Conservation (phyloP, 2,888 invertebrate genomes). For the Eucriotettix oculatus region DNA sequence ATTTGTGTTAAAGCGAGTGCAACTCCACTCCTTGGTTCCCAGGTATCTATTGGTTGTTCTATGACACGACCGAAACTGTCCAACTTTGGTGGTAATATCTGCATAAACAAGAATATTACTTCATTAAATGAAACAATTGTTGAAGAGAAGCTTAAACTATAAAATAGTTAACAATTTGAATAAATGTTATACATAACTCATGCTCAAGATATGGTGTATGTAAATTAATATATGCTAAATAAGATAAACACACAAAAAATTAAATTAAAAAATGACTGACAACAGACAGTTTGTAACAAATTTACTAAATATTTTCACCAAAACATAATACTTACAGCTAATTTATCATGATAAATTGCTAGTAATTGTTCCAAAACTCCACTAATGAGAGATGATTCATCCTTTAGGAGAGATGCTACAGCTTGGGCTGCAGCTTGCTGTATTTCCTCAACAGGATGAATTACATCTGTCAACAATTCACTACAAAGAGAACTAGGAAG, state of each 20-base stretch:
- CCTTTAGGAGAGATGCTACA: constrained; percentile 47
- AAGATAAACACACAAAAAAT: too few species aligned
- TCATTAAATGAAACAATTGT: neutral
- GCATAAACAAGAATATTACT: constrained; percentile 13
- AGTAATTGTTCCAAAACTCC: constrained; percentile 46
- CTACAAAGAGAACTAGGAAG: constrained; percentile 32
- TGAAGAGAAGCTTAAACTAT: too few species aligned
- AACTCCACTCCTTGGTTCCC: constrained; percentile 78
- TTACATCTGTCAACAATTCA: constrained; percentile 48
- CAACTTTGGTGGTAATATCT: constrained; percentile 66
- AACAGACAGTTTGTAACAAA: too few species aligned
- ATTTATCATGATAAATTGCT: constrained; percentile 54
- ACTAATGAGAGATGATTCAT: constrained; percentile 34
- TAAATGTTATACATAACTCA: too few species aligned
- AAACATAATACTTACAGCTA: constrained; percentile 35
- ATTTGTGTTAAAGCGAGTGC: constrained; percentile 68
- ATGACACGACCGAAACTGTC: constrained; percentile 87
- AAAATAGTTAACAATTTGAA: too few species aligned
- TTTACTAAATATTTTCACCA: too few species aligned
- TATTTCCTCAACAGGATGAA: constrained; percentile 65
- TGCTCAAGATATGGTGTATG: too few species aligned
- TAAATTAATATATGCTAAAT: too few species aligned
- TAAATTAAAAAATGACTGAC: too few species aligned
- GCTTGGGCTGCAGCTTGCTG: constrained; percentile 71
- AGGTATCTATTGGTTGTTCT: constrained; percentile 72